These are phyloP conservation scores for Adelognathus sp. DNA, from an alignment of 2,888 invertebrate species.

Conservation along the genomic window DNA sequence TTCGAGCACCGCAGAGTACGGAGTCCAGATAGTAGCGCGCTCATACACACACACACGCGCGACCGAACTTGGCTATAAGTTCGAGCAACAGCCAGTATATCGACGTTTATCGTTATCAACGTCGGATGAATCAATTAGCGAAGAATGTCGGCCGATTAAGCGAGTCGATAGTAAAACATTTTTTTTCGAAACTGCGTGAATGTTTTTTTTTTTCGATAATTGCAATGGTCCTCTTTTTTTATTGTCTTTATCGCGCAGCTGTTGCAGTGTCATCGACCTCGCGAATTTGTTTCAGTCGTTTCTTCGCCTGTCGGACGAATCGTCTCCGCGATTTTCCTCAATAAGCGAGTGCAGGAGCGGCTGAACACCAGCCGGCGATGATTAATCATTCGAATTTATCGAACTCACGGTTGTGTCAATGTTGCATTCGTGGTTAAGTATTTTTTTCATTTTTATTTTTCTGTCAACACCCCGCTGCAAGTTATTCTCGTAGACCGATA, in stretches of 20 bases:
- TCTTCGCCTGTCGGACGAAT: neutral
- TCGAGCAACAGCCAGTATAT: neutral
- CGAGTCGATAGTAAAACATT: no score
- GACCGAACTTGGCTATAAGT: neutral
- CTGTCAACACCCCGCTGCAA: slow-evolving; percentile 46
- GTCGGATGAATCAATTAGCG: neutral
- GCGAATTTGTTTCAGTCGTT: neutral
- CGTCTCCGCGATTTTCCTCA: neutral
- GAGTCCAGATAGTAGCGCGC: slow-evolving; percentile 21
- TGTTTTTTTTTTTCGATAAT: neutral
- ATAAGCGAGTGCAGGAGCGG: neutral
- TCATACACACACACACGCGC: neutral
- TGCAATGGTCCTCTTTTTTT: neutral
- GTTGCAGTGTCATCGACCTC: neutral
- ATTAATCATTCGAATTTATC: neutral
- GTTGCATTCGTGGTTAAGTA: no score
- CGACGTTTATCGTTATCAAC: neutral
- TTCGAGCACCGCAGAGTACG: neutral
- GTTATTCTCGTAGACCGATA: slow-evolving; percentile 66
- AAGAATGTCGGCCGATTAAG: neutral
- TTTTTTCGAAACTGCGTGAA: no score
- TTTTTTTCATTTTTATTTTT: no score
- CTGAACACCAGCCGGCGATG: neutral
- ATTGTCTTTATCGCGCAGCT: neutral
- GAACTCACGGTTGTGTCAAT: neutral